Evolutionary conservation across 92 coral and sea anemone genomes (phyloP).

Genomic region (Pocillopora meandrina): DNA sequence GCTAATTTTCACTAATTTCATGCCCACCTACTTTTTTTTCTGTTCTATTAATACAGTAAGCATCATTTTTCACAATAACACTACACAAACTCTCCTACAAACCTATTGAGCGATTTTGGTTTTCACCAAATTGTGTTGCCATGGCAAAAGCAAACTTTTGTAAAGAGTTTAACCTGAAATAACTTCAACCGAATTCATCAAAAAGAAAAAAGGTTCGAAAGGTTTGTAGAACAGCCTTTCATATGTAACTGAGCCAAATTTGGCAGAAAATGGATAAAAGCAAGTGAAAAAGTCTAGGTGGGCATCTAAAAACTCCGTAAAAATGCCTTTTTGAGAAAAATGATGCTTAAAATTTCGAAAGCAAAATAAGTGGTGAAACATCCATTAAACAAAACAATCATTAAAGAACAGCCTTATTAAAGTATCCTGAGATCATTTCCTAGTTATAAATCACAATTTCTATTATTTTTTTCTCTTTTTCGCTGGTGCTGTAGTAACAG

Average conservation of each 20-base stretch:
- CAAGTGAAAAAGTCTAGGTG: neutral
- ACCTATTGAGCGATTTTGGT: conserved; percentile 51
- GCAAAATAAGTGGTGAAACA: conserved; percentile 12
- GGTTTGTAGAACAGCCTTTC: conserved; percentile 15
- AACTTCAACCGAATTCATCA: conserved; percentile 26
- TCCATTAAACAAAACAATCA: conserved; percentile 1
- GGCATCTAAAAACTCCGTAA: conserved; percentile 28
- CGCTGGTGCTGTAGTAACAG: neutral
- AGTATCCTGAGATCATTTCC: conserved; percentile 15
- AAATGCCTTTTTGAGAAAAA: conserved; percentile 40
- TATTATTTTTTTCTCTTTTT: conserved; percentile 12
- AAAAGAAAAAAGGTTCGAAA: conserved; percentile 22
- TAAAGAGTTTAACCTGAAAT: conserved; percentile 11
- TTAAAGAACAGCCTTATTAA: conserved; percentile 1
- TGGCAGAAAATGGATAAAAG: neutral
- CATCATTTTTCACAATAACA: conserved; percentile 42
- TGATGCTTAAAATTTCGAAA: conserved; percentile 18
- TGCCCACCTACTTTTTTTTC: conserved; percentile 42
- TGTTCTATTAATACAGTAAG: conserved; percentile 24
- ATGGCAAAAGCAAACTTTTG: conserved; percentile 29
- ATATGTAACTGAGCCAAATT: too few relatives aligned
- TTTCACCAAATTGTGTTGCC: conserved; percentile 47
- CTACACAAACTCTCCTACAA: conserved; percentile 47
- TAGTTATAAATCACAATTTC: conserved; percentile 24
- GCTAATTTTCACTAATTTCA: conserved; percentile 32